Evolutionary conservation across 2,888 invertebrate genomes (phyloP).

Genomic region (Gisinianus flammeolus): DNA sequence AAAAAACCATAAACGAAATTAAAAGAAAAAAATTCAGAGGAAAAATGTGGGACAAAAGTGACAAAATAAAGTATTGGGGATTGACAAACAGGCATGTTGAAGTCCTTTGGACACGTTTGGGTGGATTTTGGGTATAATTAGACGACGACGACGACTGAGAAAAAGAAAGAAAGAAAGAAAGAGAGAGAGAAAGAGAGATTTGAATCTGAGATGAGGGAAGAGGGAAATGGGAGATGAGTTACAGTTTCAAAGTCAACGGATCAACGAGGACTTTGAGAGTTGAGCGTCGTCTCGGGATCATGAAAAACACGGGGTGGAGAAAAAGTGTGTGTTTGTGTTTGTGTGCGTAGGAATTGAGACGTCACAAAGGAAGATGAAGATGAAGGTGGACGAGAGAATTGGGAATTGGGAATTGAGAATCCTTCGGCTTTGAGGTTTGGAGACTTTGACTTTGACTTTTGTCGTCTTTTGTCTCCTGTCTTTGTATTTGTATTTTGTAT

Average conservation of each 20-base stretch:
- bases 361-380: neutral
- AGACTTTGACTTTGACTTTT: neutral
- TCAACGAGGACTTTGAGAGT: neutral
- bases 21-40: no score
- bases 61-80: neutral
- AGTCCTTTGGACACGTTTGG: neutral
- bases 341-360: no score
- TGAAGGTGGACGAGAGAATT: no score
- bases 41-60: no score
- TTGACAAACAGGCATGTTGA: neutral
- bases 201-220: neutral
- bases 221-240: neutral
- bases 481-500: no score
- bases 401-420: no score
- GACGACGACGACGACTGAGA: neutral
- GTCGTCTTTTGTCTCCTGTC: neutral
- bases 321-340: no score
- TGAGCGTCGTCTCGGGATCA: neutral
- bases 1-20: no score
- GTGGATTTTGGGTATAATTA: neutral
- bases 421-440: no score
- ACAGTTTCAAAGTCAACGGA: neutral
- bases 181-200: no score
- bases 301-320: neutral
- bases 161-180: no score